Evolutionary conservation across 2,888 invertebrate species (phyloP).

Genomic region (Diabrotica balteata): DNA sequence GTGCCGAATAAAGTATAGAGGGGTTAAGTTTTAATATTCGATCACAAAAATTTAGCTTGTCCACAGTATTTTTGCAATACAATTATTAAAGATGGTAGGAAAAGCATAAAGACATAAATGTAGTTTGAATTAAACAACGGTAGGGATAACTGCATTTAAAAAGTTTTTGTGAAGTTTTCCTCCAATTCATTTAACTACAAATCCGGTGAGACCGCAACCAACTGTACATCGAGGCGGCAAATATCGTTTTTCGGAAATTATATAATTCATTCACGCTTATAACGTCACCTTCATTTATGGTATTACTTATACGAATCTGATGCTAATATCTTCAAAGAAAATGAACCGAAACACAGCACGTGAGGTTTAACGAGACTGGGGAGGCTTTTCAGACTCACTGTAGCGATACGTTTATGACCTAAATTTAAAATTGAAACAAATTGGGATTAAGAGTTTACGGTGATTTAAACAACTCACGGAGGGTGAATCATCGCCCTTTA

Average conservation of each 20-base stretch:
- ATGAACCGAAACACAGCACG: constrained; percentile 19
- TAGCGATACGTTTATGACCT: constrained; percentile 52
- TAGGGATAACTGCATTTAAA: no score
- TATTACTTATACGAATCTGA: constrained; percentile 8
- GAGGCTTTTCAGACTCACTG: constrained; percentile 23
- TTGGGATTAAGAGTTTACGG: constrained; percentile 59
- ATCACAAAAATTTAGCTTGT: no score
- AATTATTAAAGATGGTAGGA: no score
- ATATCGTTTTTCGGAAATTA: not conserved
- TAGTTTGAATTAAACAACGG: no score
- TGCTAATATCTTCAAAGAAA: constrained; percentile 16
- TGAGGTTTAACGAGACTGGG: constrained; percentile 26
- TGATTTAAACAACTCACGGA: constrained; percentile 59
- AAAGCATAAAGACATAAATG: no score
- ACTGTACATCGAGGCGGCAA: no score
- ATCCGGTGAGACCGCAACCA: no score
- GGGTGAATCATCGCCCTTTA: constrained; percentile 49
- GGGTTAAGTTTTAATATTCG: no score
- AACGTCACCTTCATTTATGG: constrained; percentile 2
- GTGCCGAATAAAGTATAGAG: no score
- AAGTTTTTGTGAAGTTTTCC: no score
- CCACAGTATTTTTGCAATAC: no score
- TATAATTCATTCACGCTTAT: not conserved
- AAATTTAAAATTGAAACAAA: constrained; percentile 61
- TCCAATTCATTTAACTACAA: no score